Conservation (phyloP, 2,113 vertebrate genomes). For the Emydura subglobosa region DNA sequence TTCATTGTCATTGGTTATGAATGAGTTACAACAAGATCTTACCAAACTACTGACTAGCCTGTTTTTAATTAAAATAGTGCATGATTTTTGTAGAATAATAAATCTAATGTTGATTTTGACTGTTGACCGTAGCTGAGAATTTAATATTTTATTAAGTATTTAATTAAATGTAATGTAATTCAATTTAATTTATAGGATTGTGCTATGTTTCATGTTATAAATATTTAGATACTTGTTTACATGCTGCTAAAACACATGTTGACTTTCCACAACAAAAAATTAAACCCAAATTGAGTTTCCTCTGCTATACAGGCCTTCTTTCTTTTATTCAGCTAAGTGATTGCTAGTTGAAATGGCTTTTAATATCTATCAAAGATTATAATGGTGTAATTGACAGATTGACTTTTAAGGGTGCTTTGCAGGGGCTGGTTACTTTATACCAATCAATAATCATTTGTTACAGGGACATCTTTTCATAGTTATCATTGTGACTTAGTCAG, state of each 20-base stretch:
- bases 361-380: background rate
- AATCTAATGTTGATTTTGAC: background rate
- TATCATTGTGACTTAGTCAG: background rate
- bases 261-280: background rate
- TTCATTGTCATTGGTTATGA: background rate
- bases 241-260: background rate
- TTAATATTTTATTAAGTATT: background rate
- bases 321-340: slow-evolving; percentile 4
- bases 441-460: background rate
- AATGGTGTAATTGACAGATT: background rate
- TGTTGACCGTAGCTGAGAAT: background rate
- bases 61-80: background rate
- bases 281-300: background rate
- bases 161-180: background rate
- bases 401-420: background rate
- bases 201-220: background rate
- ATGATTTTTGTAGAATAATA: background rate
- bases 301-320: background rate
- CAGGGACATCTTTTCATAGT: background rate
- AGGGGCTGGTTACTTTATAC: background rate
- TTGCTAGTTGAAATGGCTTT: background rate
- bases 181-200: background rate
- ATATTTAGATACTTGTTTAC: background rate
- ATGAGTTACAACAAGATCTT: background rate
- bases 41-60: background rate